Evolutionary conservation across 2,888 invertebrate species (phyloP), one percentile per base, ranked within the genome.

Genomic region (Boloria euphrosyne): DNA sequence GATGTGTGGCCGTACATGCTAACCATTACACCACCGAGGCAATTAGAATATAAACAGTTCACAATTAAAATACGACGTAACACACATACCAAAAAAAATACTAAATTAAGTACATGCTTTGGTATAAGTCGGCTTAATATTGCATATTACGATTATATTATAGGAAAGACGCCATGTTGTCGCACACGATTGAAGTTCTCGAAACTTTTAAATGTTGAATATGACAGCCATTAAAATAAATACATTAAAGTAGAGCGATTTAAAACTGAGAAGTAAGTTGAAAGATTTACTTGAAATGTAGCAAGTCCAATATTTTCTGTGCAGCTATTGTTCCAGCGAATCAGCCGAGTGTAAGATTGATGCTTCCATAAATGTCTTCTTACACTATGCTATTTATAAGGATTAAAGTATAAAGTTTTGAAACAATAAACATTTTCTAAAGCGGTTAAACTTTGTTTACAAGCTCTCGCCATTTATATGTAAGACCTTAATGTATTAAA

Each of bases 391-490:
- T 13, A 59, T 49, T 49, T 59, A 59, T 49, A 49, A 31, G 38
- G 14, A 59, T 59, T 59, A 59, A 18, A 59, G 49, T 59, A 18
- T 38, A 49, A 59, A 59, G 49, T 49, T 59, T 59, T 31, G 14
- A 59, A 59, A 59, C 59, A 59, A 49, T 59, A 59, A 49, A 59
- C 49, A 59, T 59, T 59, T 59, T 49, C 47, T 49, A 31, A 47
- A 49, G 17, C 31, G 31, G 7, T 59, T 31, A 3, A 49, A 49
- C 13, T 49, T 59, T 38, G 55, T 55, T 54, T 44, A 22, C 46
- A 22, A 22, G 57, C 46, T 44, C 16, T 1, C 22, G 46, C 57
- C 18, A 49, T 59, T 59, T 59, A 49, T 59, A 18, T 55, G 18
- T 10, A 57, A 17, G 38, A 44, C 46, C 44, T 57, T 46, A 5